Evolutionary conservation across 2,113 vertebrate genomes (phyloP), one percentile per base, ranked within the genome.

Genomic region (Microtus montanus): DNA sequence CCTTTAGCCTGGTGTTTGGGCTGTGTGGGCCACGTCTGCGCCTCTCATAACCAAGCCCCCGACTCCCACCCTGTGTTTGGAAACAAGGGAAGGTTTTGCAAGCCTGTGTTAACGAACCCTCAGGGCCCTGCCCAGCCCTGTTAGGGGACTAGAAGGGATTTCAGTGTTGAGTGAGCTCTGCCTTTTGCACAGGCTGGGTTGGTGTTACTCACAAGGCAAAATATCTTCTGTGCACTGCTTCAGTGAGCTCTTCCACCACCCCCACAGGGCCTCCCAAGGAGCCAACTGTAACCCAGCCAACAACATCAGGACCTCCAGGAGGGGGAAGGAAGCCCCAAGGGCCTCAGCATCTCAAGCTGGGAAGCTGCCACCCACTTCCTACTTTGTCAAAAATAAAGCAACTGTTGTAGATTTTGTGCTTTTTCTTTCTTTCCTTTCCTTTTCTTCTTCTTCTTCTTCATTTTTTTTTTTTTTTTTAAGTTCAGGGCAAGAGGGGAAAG

Each of bases 301-400:
- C 7, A 0, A n/a, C n/a, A 47, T 64, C 20, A 2, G 35, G 78
- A 87, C 64, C 95, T 82, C 35, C 10, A 73, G 22, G 35, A 54
- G 24, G 0, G 0, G 49, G 44, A 95, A 93, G 38, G 95, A n/a
- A 33, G 19, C 41, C 94, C 79, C 68, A 92, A 78, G 7, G 15
- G 95, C 87, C 70, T 38, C 47, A 86, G 88, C 87, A 44, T 78
- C 54, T 96, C n/a, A 74, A 80, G 90, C 92, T 90, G 73, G 94
- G 96, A 95, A 98, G 90, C 94, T 95, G 87, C 95, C 78, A 61
- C 68, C 82, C 66, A 41, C 41, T 54, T 44, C 79, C 70, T n/a
- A 73, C 41, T 47, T 41, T 96, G 90, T 93, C 90, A 93, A 49
- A 98, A 97, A 97, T n/a, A 94, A 98, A 96, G 97, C 78, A 86